Conservation (phyloP, 2,888 invertebrate genomes). For the Ophion slaviceki region DNA sequence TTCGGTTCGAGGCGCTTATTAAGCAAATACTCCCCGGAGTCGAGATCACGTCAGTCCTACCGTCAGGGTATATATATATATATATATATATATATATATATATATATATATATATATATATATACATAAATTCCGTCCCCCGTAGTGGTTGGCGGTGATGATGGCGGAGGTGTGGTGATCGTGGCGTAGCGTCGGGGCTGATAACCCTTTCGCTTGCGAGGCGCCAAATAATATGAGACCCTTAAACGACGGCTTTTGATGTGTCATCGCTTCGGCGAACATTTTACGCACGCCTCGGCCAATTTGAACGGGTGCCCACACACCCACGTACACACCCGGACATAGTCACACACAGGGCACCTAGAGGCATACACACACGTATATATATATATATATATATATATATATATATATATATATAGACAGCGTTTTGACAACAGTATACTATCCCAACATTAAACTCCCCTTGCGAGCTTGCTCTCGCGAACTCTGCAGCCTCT, state of each 20-base stretch:
- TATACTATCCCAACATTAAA: constrained; percentile 44
- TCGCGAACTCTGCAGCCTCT: constrained; percentile 35
- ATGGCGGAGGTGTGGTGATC: constrained; percentile 59
- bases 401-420: not conserved
- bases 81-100: not conserved
- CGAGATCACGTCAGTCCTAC: constrained; percentile 46
- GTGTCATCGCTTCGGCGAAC: constrained; percentile 80
- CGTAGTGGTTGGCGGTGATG: constrained; percentile 48
- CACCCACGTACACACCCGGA: constrained; percentile 9
- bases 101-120: constrained; percentile 3
- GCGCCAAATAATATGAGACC: constrained; percentile 80
- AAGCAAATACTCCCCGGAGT: constrained; percentile 75
- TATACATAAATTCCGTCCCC: constrained; percentile 23
- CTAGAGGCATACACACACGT: not conserved
- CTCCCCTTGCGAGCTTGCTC: constrained; percentile 53
- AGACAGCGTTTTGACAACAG: constrained; percentile 4
- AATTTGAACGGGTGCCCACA: constrained; percentile 73
- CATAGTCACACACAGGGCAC: not conserved
- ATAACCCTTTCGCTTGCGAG: constrained; percentile 79
- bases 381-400: not conserved
- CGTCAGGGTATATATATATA: constrained; percentile 32
- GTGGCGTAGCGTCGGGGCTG: constrained; percentile 70
- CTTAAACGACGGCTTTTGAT: constrained; percentile 81
- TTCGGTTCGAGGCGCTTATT: constrained; percentile 76
- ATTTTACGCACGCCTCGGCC: constrained; percentile 75